Evolutionary conservation across 2,888 invertebrate species (phyloP).

Genomic region (Macroteleia sp.): DNA sequence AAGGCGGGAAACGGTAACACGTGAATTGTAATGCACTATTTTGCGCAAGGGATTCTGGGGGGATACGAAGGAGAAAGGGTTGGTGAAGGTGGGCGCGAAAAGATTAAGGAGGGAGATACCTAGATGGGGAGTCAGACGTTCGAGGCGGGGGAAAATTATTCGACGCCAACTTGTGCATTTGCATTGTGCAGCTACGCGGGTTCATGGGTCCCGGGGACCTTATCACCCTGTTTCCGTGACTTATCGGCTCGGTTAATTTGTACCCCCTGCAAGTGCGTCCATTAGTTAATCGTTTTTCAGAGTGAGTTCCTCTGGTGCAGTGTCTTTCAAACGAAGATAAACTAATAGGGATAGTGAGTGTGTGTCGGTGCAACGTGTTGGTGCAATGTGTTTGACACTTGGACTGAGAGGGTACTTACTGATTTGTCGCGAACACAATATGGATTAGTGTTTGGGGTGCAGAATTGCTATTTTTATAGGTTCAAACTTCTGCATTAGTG

Average conservation of each 20-base stretch:
- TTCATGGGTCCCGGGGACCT: constrained; percentile 19
- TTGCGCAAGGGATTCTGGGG: constrained; percentile 32
- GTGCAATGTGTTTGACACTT: constrained; percentile 32
- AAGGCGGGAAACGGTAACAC: constrained; percentile 46
- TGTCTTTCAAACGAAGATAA: constrained; percentile 1
- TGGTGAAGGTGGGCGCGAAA: constrained; percentile 28
- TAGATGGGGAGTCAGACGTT: constrained; percentile 21
- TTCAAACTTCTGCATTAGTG: no score
- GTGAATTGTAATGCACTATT: constrained; percentile 27
- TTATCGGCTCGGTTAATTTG: constrained; percentile 20
- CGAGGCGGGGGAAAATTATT: constrained; percentile 34
- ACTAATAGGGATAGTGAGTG: constrained; percentile 33
- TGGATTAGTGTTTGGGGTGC: neutral
- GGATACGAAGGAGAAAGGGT: constrained; percentile 24
- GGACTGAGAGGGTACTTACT: neutral
- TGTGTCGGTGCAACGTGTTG: constrained; percentile 36
- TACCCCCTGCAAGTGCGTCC: constrained; percentile 13
- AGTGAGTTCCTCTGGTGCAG: constrained; percentile 12
- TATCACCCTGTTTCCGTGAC: constrained; percentile 5
- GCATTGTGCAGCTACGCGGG: constrained; percentile 12
- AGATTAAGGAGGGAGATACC: constrained; percentile 18
- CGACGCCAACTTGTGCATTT: constrained; percentile 24
- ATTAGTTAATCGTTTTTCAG: neutral
- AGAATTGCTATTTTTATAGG: no score
- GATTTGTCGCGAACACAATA: neutral